Percentiles rank a stretch among this genome's conserved stretches.
Conservation (phyloP, 2,888 invertebrate species). For the Parthenolecanium corni region DNA sequence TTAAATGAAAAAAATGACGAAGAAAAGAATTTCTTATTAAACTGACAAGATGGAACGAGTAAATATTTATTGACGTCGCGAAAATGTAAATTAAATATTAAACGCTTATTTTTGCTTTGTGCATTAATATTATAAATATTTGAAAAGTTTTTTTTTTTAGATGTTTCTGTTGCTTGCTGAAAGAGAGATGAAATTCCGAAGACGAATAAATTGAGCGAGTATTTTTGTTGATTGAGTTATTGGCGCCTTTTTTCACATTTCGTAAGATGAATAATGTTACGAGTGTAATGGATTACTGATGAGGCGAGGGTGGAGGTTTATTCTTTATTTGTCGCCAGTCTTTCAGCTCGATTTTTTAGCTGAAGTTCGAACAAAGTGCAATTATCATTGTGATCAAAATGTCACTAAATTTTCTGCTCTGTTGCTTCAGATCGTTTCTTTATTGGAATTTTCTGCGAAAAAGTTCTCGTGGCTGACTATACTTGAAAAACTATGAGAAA, state of each 20-base stretch:
- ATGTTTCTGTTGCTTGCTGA: background rate
- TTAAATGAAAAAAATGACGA: background rate
- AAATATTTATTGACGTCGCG: slow-evolving; percentile 22
- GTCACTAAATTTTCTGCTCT: no score
- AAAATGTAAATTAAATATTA: slow-evolving; percentile 24
- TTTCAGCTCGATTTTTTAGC: no score
- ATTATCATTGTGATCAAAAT: no score
- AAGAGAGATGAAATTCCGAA: no score
- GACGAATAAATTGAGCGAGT: no score
- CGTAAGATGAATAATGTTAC: background rate
- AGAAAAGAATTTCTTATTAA: slow-evolving; percentile 19
- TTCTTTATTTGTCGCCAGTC: no score
- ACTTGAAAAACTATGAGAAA: no score
- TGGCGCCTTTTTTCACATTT: background rate
- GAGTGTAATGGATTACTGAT: background rate
- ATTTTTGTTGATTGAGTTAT: background rate
- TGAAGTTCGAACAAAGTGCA: no score
- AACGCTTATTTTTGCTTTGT: slow-evolving; percentile 24
- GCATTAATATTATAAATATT: slow-evolving; percentile 16
- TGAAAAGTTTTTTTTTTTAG: background rate
- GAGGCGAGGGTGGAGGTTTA: no score
- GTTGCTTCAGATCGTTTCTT: no score
- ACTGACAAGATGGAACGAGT: slow-evolving; percentile 20
- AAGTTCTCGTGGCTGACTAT: no score
- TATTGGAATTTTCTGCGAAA: no score